These are phyloP conservation scores for Exocentrus adspersus DNA, from an alignment of 2,888 invertebrate genomes.

Conservation along the genomic window DNA sequence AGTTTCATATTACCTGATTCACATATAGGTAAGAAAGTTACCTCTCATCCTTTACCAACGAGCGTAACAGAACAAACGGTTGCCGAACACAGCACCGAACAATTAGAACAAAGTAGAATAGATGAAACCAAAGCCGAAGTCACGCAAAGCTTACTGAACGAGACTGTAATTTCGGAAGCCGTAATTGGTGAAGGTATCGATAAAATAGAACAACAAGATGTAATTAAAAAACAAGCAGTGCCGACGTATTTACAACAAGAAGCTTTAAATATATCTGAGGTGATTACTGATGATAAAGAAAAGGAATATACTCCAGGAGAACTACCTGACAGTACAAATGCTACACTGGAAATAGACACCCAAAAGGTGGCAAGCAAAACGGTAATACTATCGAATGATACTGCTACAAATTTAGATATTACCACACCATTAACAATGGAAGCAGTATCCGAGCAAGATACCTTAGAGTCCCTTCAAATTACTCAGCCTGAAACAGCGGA, in stretches of 20 bases:
- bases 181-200: slow-evolving; percentile 65
- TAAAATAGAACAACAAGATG: slow-evolving; percentile 34
- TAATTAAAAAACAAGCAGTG: slow-evolving; percentile 56
- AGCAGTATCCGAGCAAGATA: slow-evolving; percentile 64
- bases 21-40: slow-evolving; percentile 65
- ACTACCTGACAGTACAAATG: slow-evolving; percentile 61
- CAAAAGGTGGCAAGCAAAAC: slow-evolving; percentile 65
- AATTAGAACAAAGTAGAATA: slow-evolving; percentile 46
- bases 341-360: slow-evolving; percentile 63
- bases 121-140: slow-evolving; percentile 60
- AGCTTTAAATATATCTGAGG: slow-evolving; percentile 65
- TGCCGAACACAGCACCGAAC: slow-evolving; percentile 62
- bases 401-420: slow-evolving; percentile 52
- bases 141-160: slow-evolving; percentile 62
- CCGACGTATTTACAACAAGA: slow-evolving; percentile 61
- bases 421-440: slow-evolving; percentile 60
- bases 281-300: slow-evolving; percentile 66
- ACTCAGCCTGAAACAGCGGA: slow-evolving; percentile 66
- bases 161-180: slow-evolving; percentile 66
- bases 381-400: slow-evolving; percentile 64
- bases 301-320: slow-evolving; percentile 59
- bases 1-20: slow-evolving; percentile 66
- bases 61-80: slow-evolving; percentile 64
- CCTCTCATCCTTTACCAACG: slow-evolving; percentile 66
- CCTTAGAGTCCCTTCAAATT: slow-evolving; percentile 66